Conservation (phyloP, 1,140 invertebrate species). For the Daktulosphaira vitifoliae region DNA sequence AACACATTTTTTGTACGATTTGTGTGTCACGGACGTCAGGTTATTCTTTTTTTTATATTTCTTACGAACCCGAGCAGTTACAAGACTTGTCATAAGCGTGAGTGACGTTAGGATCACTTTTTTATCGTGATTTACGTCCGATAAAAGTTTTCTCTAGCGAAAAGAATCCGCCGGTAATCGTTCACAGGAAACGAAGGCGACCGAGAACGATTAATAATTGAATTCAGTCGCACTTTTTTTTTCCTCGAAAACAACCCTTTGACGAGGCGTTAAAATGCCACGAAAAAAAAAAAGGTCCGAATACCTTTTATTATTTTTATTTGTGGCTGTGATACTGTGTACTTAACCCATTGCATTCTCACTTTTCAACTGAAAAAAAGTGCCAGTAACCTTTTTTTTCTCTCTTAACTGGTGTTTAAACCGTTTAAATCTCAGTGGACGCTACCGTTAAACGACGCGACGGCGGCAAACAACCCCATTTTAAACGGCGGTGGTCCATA, state of each 20-base stretch:
- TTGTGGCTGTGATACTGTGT: neutral
- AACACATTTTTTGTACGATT: too few relatives aligned
- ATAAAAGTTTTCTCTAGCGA: constrained; percentile 15
- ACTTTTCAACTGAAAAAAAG: neutral
- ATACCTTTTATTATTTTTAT: constrained; percentile 16
- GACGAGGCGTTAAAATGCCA: constrained; percentile 12
- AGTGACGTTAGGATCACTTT: neutral
- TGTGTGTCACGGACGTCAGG: too few relatives aligned
- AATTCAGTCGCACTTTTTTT: constrained; percentile 28
- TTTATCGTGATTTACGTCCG: too few relatives aligned
- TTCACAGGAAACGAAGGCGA: constrained; percentile 8
- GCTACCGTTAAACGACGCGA: too few relatives aligned
- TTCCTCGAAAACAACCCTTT: constrained; percentile 10
- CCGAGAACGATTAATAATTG: constrained; percentile 24
- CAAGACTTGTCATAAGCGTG: too few relatives aligned
- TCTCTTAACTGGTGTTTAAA: neutral
- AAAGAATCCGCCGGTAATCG: constrained; percentile 21
- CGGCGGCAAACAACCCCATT: too few relatives aligned
- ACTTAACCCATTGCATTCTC: neutral
- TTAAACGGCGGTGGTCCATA: too few relatives aligned
- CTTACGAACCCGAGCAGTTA: too few relatives aligned
- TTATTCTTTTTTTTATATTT: too few relatives aligned
- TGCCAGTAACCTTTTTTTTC: constrained; percentile 21
- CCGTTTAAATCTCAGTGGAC: constrained; percentile 10
- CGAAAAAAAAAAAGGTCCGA: constrained; percentile 8